Evolutionary conservation across 2,888 invertebrate species (phyloP).

Genomic region (Laspeyria flexula): DNA sequence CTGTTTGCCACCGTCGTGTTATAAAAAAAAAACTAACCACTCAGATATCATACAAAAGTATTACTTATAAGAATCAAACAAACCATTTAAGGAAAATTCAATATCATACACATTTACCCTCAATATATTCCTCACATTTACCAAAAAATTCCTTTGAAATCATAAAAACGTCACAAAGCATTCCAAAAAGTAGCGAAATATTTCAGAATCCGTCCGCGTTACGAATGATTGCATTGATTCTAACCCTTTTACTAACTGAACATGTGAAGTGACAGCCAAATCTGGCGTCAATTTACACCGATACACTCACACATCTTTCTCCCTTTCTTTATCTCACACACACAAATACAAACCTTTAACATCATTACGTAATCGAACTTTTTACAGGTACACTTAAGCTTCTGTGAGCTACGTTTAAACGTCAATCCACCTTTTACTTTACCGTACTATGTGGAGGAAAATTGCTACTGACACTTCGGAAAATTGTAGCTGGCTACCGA

Average conservation of each 20-base stretch:
- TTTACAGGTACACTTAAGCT: constrained; percentile 24
- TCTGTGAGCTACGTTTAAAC: constrained; percentile 27
- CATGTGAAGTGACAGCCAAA: background rate
- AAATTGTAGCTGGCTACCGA: constrained; percentile 47
- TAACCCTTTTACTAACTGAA: background rate
- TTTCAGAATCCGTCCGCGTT: too few relatives aligned
- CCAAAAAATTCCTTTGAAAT: too few relatives aligned
- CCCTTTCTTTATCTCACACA: constrained; percentile 1
- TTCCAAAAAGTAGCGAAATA: too few relatives aligned
- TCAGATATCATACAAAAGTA: too few relatives aligned
- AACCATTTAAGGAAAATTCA: too few relatives aligned
- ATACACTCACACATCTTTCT: constrained; percentile 3
- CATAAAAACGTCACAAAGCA: too few relatives aligned
- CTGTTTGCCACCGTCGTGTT: too few relatives aligned
- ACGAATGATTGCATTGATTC: background rate
- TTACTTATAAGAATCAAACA: too few relatives aligned
- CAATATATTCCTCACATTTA: too few relatives aligned
- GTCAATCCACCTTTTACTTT: constrained; percentile 45
- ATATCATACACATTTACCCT: too few relatives aligned
- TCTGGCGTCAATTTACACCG: background rate
- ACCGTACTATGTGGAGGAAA: constrained; percentile 38
- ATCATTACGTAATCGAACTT: constrained; percentile 33
- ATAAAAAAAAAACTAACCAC: too few relatives aligned
- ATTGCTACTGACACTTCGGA: constrained; percentile 53
- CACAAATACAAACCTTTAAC: constrained; percentile 7